Conservation (phyloP, 2,888 invertebrate species). For the Opisthograptis luteolata region DNA sequence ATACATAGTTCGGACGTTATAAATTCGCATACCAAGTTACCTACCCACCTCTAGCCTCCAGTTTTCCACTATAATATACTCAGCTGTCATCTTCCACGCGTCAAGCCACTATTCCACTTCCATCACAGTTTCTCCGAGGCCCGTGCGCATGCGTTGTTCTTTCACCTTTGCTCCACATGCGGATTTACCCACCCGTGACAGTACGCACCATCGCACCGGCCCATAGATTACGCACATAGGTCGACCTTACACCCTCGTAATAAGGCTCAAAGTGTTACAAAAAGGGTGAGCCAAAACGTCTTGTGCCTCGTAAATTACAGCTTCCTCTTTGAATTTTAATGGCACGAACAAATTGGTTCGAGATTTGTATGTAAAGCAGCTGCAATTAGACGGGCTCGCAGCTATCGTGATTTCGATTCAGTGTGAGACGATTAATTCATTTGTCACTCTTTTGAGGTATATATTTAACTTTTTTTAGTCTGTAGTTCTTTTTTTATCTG, state of each 20-base stretch:
- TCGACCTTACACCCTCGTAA: constrained; percentile 18
- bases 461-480: no score
- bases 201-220: constrained; percentile 62
- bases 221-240: constrained; percentile 11
- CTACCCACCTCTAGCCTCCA: no score
- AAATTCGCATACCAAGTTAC: no score
- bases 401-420: background rate
- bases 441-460: no score
- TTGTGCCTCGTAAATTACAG: constrained; percentile 42
- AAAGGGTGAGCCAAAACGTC: constrained; percentile 2
- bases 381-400: constrained; percentile 29
- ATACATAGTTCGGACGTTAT: no score
- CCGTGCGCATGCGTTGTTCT: constrained; percentile 56
- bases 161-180: constrained; percentile 81
- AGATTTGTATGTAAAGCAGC: constrained; percentile 39
- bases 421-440: background rate
- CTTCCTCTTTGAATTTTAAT: constrained; percentile 51
- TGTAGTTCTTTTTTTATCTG: background rate
- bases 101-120: constrained; percentile 5
- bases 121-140: constrained; percentile 42
- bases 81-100: background rate
- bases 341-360: constrained; percentile 37
- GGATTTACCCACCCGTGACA: constrained; percentile 69
- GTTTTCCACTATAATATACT: no score
- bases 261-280: constrained; percentile 21